Evolutionary conservation across 2,113 vertebrate species (phyloP), one percentile per base, ranked within the genome.

Genomic region (Labrus mixtus): DNA sequence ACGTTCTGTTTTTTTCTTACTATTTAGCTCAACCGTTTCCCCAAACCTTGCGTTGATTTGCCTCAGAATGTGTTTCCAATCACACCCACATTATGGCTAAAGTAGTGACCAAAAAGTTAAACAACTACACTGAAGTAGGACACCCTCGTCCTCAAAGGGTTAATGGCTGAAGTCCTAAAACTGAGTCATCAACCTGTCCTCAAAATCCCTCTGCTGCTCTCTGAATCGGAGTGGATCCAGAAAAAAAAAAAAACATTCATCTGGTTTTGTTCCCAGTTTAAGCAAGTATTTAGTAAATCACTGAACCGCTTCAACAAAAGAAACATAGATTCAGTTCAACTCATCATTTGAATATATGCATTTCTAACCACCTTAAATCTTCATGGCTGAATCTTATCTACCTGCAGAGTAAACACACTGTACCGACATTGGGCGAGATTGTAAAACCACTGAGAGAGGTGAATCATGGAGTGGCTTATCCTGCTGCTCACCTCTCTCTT

Each of bases 341-440:
- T 41, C 22, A 50, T 69, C 57, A 78, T 73, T 82, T 75, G 12
- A 81, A 70, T 19, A 56, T 72, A 7, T 48, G 6, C 0, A 17
- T 48, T 78, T 45, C 20, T 53, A 81, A 73, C 22, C 64, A 36
- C 57, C 53, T 67, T 58, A 43, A 78, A 81, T 66, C 59, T 6
- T 50, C 48, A 55, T 77, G 56, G 55, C 74, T 73, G 48, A 80
- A 78, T 79, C 68, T 68, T 75, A 83, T 85, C 65, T 51, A 66
- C 36, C 39, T 53, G 66, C 69, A 73, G 60, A 81, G 75, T 74
- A 90, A 92, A 91, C 87, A 89, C 45, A 61, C 57, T 67, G 61
- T 66, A 75, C 48, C 60, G 41, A 73, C 23, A 6, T 61, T 68
- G 58, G 60, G 54, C 37, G 29, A 55, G 64, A 65, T 22, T 79